A percentile compares a stretch with the other conserved stretches of the same genome.
These are phyloP conservation scores for Rhamnusium bicolor DNA, from an alignment of 2,888 invertebrate genomes.

Conservation along the genomic window DNA sequence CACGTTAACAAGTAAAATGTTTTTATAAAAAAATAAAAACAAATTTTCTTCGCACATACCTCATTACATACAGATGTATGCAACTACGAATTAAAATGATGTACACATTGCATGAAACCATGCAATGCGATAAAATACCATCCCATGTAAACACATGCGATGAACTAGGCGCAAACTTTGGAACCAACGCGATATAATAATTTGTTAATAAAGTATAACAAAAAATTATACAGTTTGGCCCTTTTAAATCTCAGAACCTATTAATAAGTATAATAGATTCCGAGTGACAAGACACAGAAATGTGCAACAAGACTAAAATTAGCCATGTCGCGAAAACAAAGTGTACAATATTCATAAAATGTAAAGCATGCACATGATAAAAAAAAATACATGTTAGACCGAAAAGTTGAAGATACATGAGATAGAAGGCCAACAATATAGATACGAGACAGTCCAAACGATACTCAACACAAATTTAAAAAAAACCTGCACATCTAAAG, in stretches of 20 bases:
- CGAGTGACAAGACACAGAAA: conserved; percentile 38
- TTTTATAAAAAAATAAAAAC: conserved; percentile 22
- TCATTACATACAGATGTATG: conserved; percentile 53
- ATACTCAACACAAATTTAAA: conserved; percentile 46
- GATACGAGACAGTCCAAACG: conserved; percentile 53
- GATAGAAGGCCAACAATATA: conserved; percentile 72
- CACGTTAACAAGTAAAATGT: not conserved
- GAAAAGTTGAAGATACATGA: conserved; percentile 69
- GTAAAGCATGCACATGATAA: conserved; percentile 68
- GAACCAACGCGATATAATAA: conserved; percentile 17
- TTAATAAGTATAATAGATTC: conserved; percentile 46
- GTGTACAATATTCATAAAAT: conserved; percentile 57
- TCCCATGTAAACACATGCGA: conserved; percentile 22
- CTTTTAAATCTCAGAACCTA: conserved; percentile 29
- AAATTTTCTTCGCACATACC: conserved; percentile 28
- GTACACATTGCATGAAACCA: conserved; percentile 43
- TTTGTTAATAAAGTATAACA: conserved; percentile 32
- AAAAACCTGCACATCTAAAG: conserved; percentile 15
- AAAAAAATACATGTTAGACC: conserved; percentile 66
- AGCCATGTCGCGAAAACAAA: conserved; percentile 52
- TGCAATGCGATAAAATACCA: conserved; percentile 32
- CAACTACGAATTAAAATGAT: conserved; percentile 46
- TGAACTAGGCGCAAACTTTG: conserved; percentile 4
- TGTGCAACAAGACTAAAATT: conserved; percentile 54
- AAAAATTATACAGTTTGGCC: conserved; percentile 12